Evolutionary conservation across 2,888 invertebrate genomes (phyloP), one percentile per base, ranked within the genome.

Genomic region (Zaprionus lineosus): DNA sequence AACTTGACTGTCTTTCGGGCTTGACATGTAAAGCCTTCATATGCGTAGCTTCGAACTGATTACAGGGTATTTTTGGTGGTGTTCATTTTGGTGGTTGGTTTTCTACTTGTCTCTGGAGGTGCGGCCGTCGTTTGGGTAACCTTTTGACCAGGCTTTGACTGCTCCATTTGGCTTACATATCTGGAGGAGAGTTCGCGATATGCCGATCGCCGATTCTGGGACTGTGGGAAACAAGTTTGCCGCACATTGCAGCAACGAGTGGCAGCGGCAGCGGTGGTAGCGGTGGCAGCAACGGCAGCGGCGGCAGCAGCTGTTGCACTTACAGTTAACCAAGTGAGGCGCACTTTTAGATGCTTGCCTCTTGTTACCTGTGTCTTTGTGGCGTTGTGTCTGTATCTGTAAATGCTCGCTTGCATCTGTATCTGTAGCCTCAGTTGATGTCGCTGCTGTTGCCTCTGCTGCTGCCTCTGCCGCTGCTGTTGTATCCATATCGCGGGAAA

Each of bases 101-200:
- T n/a, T n/a, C n/a, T n/a, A n/a, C n/a, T n/a, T n/a, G n/a, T n/a
- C 14, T n/a, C 26, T n/a, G 33, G 31, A 58, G 82, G 77, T 77
- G 77, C 69, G 84, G 70, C 74, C 76, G 36, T 44, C 50, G 39
- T 55, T 57, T 71, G 72, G 46, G 34, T 75, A 74, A 81, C 86
- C 81, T 81, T 86, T 81, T 81, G 86, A 86, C 81, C 86, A 84
- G 71, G 53, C 65, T 62, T 55, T 68, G 76, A 63, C 61, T 61
- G 72, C 75, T 75, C 72, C 72, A 63, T 73, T 70, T 81, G 61
- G 53, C 37, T 44, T 43, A 43, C 39, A 43, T 16, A 37, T 16
- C 24, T 4, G n/a, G n/a, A n/a, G n/a, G n/a, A 24, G 24, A 57
- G 36, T 39, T n/a, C n/a, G n/a, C 18, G 24, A 19, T 26, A 8